Evolutionary conservation across 2,113 vertebrate genomes (phyloP).

Genomic region (Clarias magur): DNA sequence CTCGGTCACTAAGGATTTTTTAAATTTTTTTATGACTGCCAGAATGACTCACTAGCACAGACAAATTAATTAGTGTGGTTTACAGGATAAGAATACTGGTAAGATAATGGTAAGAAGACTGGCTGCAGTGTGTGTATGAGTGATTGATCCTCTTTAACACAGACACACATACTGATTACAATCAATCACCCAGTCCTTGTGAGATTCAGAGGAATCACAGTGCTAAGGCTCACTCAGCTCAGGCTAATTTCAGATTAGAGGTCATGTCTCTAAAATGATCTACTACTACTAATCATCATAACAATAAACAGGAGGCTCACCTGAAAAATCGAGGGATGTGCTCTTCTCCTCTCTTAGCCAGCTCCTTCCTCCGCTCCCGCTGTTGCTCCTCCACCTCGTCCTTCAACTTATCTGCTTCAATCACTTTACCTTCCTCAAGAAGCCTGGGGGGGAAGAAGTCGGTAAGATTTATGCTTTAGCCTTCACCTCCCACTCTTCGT

Average conservation of each 20-base stretch:
- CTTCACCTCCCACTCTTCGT: no score
- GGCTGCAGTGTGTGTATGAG: background rate
- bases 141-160: background rate
- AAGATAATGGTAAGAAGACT: background rate
- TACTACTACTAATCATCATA: background rate
- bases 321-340: conserved; percentile 88
- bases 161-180: no score
- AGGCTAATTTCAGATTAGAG: background rate
- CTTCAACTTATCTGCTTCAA: conserved; percentile 83
- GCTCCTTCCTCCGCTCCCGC: conserved; percentile 81
- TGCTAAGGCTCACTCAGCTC: background rate
- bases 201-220: background rate
- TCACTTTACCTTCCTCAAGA: conserved; percentile 84
- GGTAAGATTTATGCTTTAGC: background rate
- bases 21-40: background rate
- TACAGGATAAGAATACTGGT: background rate
- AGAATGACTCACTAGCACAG: background rate
- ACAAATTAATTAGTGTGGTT: background rate
- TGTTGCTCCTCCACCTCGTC: conserved; percentile 88
- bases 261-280: background rate
- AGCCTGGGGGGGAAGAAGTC: conserved; percentile 68
- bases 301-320: conserved; percentile 61
- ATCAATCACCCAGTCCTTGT: background rate
- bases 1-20: background rate
- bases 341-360: conserved; percentile 82